These are phyloP conservation scores for Circaetus cinerascens DNA, from an alignment of 2,113 vertebrate genomes.

Conservation along the genomic window DNA sequence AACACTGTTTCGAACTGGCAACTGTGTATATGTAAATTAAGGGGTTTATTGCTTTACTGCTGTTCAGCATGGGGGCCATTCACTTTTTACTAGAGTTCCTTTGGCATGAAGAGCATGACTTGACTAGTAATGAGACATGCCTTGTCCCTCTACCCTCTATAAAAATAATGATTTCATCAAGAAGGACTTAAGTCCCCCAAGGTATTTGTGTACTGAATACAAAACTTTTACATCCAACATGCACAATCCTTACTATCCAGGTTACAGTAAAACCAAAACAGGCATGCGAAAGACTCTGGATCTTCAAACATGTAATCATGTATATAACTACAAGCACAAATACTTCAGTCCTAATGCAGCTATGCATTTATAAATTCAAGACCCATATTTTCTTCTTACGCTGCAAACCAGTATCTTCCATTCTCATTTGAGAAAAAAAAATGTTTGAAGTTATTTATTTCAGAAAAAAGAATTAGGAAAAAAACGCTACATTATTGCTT, in stretches of 20 bases:
- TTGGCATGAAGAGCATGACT: neutral
- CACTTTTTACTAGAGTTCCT: neutral
- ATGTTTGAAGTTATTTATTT: neutral
- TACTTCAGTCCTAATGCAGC: neutral
- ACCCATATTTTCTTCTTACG: neutral
- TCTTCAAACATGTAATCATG: neutral
- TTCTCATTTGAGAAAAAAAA: neutral
- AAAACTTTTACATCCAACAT: accelerated
- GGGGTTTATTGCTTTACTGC: neutral
- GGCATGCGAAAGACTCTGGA: neutral
- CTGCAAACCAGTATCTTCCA: neutral
- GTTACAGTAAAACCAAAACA: neutral
- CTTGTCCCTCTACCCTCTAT: neutral
- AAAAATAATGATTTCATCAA: neutral
- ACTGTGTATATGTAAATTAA: neutral
- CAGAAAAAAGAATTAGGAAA: neutral
- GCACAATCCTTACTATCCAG: neutral
- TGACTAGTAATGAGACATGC: neutral
- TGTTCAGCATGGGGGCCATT: neutral
- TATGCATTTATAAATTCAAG: neutral
- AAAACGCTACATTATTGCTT: neutral
- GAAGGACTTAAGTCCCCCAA: neutral
- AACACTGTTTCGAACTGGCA: neutral
- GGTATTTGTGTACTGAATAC: neutral
- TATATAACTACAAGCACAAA: neutral